Percentiles rank a stretch among this genome's conserved stretches.
Conservation (phyloP, 2,888 invertebrate species). For the Vesta saturnalis region DNA sequence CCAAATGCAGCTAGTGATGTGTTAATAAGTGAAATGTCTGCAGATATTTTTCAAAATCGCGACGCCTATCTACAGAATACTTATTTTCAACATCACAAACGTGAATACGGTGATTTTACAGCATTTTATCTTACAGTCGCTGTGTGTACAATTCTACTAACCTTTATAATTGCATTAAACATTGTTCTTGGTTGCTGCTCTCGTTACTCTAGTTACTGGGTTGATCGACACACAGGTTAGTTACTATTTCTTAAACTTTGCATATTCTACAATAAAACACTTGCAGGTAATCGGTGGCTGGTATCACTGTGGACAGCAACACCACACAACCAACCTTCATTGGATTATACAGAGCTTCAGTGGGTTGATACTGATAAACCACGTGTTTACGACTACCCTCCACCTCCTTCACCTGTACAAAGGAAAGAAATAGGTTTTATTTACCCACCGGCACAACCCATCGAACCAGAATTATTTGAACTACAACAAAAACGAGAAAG, state of each 20-base stretch:
- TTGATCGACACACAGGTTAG: conserved; percentile 80
- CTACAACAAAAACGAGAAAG: conserved; percentile 79
- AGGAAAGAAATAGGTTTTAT: conserved; percentile 6
- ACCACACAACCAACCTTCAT: conserved; percentile 83
- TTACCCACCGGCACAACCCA: conserved; percentile 7
- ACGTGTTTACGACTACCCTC: conserved; percentile 60
- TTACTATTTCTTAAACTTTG: conserved; percentile 7
- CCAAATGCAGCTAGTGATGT: conserved; percentile 11
- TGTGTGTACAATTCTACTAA: conserved; percentile 78
- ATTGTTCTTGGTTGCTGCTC: conserved; percentile 85
- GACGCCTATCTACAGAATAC: conserved; percentile 71
- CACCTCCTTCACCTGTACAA: conserved; percentile 41
- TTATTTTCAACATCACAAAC: conserved; percentile 65
- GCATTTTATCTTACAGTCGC: conserved; percentile 85
- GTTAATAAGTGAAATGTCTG: conserved; percentile 65
- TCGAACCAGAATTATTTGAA: conserved; percentile 52
- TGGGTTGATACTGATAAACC: conserved; percentile 60
- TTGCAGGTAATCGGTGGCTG: conserved; percentile 83
- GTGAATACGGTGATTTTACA: conserved; percentile 78
- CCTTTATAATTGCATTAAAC: conserved; percentile 78
- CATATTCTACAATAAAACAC: conserved; percentile 16
- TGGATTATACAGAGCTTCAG: conserved; percentile 81
- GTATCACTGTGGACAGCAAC: conserved; percentile 86
- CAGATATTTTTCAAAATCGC: conserved; percentile 67
- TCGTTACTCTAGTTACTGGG: conserved; percentile 82